Evolutionary conservation across 2,888 invertebrate genomes (phyloP).

Genomic region (Athalia cordata): DNA sequence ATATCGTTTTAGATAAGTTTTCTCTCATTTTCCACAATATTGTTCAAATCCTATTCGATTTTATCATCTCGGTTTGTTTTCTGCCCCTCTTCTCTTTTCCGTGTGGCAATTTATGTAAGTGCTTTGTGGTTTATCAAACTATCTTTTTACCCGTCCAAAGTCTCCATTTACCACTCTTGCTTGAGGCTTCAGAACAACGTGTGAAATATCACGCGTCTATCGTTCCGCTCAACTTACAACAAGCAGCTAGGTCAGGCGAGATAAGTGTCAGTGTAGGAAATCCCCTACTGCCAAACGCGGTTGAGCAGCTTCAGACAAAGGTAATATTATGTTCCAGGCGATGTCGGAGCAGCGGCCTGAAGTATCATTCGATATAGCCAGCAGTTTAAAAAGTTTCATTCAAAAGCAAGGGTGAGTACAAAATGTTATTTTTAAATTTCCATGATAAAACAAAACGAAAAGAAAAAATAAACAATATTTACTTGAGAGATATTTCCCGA

Average conservation of each 20-base stretch:
- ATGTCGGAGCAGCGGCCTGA: no score
- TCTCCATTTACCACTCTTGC: constrained; percentile 13
- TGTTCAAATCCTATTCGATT: no score
- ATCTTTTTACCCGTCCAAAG: constrained; percentile 6
- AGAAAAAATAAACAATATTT: no score
- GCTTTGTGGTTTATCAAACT: constrained; percentile 23
- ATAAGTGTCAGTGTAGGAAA: not conserved
- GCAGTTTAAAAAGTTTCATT: no score
- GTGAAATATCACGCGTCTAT: constrained; percentile 28
- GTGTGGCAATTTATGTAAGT: constrained; percentile 17
- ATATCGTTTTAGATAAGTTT: no score
- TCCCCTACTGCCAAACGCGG: not conserved
- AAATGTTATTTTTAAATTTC: no score
- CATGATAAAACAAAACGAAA: no score
- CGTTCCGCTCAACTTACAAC: not conserved
- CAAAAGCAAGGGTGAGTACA: no score
- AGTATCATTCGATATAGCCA: no score
- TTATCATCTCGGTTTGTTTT: not conserved
- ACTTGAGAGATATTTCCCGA: not conserved
- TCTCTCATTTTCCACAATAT: no score
- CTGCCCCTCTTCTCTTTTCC: not conserved
- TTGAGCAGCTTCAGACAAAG: no score
- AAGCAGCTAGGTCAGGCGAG: not conserved
- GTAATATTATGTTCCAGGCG: no score
- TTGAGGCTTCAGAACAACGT: constrained; percentile 2